These are phyloP conservation scores for Caranx melampygus DNA, from an alignment of 2,113 vertebrate species.

Conservation along the genomic window DNA sequence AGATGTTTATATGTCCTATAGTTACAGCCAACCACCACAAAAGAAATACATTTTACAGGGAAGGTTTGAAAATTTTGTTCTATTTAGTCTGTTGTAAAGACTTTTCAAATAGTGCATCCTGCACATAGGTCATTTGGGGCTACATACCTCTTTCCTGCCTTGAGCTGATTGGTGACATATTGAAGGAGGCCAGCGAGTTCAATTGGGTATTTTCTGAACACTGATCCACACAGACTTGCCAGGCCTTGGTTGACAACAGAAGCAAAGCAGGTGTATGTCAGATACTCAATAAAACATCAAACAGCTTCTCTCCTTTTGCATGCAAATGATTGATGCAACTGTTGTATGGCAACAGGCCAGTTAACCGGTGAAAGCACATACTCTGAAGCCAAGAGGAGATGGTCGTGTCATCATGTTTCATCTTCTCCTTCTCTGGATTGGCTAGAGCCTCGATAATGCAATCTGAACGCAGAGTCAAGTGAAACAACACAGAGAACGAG, in stretches of 20 bases:
- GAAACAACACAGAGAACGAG: constrained; percentile 23
- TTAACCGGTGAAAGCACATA: constrained; percentile 80
- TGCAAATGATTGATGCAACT: constrained; percentile 18
- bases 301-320: constrained; percentile 27
- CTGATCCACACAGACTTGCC: constrained; percentile 96
- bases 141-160: constrained; percentile 95
- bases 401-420: constrained; percentile 99
- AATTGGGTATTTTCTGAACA: constrained; percentile 98
- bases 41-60: not conserved
- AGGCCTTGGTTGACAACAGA: constrained; percentile 82
- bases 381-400: constrained; percentile 99
- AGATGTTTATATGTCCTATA: not conserved
- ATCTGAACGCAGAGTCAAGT: constrained; percentile 88
- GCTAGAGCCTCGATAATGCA: constrained; percentile 99
- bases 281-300: constrained; percentile 44
- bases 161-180: constrained; percentile 98
- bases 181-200: constrained; percentile 97
- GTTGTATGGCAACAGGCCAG: not conserved
- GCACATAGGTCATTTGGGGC: not conserved
- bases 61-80: not conserved
- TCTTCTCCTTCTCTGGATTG: constrained; percentile 98
- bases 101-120: not conserved
- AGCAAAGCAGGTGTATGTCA: constrained; percentile 23
- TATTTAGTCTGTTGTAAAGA: no score
- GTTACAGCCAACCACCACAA: no score